phyloP scores from a whole-genome alignment of 2,797 vertebrate genomes.

The Natrix natrix region DNA sequence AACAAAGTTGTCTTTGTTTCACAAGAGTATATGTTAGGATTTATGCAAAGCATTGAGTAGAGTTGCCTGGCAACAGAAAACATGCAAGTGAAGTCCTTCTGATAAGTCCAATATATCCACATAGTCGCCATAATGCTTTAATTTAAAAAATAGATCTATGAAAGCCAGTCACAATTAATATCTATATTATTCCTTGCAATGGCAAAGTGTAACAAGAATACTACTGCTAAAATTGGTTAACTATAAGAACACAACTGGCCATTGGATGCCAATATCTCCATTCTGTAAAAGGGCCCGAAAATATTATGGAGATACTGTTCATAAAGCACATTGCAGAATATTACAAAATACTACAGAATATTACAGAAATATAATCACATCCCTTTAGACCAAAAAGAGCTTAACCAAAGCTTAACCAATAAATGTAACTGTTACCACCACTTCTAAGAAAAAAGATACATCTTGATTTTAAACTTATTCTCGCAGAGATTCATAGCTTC shows the following conservation, averaged over 20 bases:
- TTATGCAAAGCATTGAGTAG: conserved; percentile 33
- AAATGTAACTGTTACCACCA: too few relatives aligned
- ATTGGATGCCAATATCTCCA: not conserved
- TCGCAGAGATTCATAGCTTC: too few relatives aligned
- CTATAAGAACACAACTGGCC: not conserved
- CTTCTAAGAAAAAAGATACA: too few relatives aligned
- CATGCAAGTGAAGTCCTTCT: conserved; percentile 24
- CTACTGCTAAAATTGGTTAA: not conserved
- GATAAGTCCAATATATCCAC: not conserved
- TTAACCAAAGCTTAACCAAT: too few relatives aligned
- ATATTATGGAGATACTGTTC: not conserved
- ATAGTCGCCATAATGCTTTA: conserved; percentile 24
- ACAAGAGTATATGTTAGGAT: conserved; percentile 40
- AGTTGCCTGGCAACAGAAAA: conserved; percentile 52
- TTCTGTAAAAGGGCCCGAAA: not conserved
- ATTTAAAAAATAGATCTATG: not conserved
- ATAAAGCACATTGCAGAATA: not conserved
- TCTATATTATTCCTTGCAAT: not conserved
- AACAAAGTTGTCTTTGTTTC: conserved; percentile 12
- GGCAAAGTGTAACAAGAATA: not conserved
- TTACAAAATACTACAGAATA: not conserved
- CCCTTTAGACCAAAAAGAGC: not conserved
- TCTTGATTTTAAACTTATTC: too few relatives aligned
- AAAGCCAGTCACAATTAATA: not conserved
- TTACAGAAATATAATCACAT: not conserved